Conservation (phyloP, 2,888 invertebrate species). For the Incurvaria masculella region DNA sequence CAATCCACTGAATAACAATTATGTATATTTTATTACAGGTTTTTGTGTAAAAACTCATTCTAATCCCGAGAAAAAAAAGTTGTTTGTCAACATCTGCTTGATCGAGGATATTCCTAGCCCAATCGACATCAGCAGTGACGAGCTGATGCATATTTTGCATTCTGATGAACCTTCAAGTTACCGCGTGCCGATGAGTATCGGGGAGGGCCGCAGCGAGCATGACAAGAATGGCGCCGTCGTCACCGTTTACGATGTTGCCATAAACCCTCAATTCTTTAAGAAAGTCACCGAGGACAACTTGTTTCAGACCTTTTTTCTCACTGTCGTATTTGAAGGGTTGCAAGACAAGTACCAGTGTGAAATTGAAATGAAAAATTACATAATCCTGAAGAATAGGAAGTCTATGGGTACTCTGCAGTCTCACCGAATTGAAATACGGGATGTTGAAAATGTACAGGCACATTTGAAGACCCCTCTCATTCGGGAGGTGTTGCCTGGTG, state of each 20-base stretch:
- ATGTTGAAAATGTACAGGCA: constrained; percentile 48
- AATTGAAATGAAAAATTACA: constrained; percentile 62
- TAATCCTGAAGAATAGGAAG: constrained; percentile 70
- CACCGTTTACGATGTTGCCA: constrained; percentile 78
- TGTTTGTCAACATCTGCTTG: constrained; percentile 84
- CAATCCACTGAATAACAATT: neutral
- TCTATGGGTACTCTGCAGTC: constrained; percentile 69
- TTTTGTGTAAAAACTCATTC: constrained; percentile 75
- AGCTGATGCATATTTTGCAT: constrained; percentile 64
- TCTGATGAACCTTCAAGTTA: constrained; percentile 69
- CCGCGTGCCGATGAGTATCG: constrained; percentile 88
- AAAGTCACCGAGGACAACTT: constrained; percentile 69
- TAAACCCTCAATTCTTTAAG: constrained; percentile 72
- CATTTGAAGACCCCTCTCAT: constrained; percentile 48
- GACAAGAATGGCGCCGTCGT: constrained; percentile 75
- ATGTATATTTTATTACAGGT: constrained; percentile 47
- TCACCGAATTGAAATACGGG: constrained; percentile 71
- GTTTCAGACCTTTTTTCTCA: constrained; percentile 77
- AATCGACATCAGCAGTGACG: constrained; percentile 66
- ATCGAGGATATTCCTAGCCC: constrained; percentile 74
- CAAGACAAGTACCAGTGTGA: constrained; percentile 75
- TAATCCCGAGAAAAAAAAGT: constrained; percentile 62
- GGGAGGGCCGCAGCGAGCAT: constrained; percentile 70
- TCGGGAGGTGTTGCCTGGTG: constrained; percentile 50
- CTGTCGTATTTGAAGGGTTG: constrained; percentile 74